These are phyloP conservation scores for Hystrix cristata DNA, from an alignment of 2,113 vertebrate genomes.

Conservation along the genomic window DNA sequence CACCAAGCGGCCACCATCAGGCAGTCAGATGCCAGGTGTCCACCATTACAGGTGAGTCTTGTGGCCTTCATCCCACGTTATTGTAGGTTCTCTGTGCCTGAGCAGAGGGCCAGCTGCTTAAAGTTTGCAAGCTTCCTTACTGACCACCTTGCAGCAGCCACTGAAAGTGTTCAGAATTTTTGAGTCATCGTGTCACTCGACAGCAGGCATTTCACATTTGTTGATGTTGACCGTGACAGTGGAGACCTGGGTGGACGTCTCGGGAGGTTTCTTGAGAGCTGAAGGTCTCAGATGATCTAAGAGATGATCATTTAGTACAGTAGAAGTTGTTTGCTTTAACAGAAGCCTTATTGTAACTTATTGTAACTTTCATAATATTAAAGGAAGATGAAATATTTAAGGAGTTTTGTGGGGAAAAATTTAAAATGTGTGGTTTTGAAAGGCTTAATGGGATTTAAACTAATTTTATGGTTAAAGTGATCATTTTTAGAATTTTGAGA, in stretches of 20 bases:
- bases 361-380: slow-evolving; percentile 38
- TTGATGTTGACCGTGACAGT: not conserved
- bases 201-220: not conserved
- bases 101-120: not conserved
- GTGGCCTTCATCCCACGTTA: not conserved
- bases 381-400: slow-evolving; percentile 64
- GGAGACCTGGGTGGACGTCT: not conserved
- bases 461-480: slow-evolving; percentile 63
- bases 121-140: not conserved
- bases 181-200: not conserved
- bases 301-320: not conserved
- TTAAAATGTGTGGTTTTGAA: slow-evolving; percentile 65
- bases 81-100: not conserved
- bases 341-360: slow-evolving; percentile 28
- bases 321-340: slow-evolving; percentile 36
- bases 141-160: not conserved
- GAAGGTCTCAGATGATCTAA: slow-evolving; percentile 11
- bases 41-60: not conserved
- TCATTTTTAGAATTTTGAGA: slow-evolving; percentile 67
- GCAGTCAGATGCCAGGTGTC: not conserved
- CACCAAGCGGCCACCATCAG: not conserved
- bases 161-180: not conserved
- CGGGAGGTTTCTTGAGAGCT: not conserved
- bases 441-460: slow-evolving; percentile 66
- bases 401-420: slow-evolving; percentile 13